phyloP scores from a whole-genome alignment of 2,797 vertebrate species.

The Sebastes aleutianus region DNA sequence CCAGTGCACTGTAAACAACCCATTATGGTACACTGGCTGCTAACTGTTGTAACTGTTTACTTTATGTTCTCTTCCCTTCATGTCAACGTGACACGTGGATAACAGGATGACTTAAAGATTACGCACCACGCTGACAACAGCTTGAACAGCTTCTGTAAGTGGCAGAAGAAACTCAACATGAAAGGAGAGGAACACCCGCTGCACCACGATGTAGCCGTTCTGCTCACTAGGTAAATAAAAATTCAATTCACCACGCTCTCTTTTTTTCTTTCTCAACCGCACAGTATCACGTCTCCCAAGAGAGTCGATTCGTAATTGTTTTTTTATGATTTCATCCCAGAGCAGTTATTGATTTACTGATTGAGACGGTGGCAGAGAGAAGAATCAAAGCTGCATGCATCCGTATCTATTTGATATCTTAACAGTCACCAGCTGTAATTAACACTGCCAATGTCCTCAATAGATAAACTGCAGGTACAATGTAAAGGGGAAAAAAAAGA shows the following conservation, averaged over 20 bases:
- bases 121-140: slow-evolving; percentile 96
- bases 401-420: background rate
- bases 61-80: background rate
- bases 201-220: slow-evolving; percentile 93
- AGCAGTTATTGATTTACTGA: background rate
- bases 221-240: slow-evolving; percentile 91
- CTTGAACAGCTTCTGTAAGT: slow-evolving; percentile 95
- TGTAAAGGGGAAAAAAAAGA: background rate
- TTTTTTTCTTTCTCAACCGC: too few relatives aligned
- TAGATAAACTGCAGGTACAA: background rate
- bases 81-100: background rate
- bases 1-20: too few relatives aligned
- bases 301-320: background rate
- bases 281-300: background rate
- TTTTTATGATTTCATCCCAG: background rate
- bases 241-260: too few relatives aligned
- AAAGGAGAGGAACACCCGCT: slow-evolving; percentile 91
- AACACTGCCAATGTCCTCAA: background rate
- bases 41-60: background rate
- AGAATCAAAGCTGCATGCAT: background rate
- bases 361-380: background rate
- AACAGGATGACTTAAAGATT: slow-evolving; percentile 93
- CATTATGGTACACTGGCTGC: background rate
- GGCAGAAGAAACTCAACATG: slow-evolving; percentile 94
- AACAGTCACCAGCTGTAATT: background rate